phyloP scores from a whole-genome alignment of 1,140 invertebrate genomes.

The Calycopis cecrops region DNA sequence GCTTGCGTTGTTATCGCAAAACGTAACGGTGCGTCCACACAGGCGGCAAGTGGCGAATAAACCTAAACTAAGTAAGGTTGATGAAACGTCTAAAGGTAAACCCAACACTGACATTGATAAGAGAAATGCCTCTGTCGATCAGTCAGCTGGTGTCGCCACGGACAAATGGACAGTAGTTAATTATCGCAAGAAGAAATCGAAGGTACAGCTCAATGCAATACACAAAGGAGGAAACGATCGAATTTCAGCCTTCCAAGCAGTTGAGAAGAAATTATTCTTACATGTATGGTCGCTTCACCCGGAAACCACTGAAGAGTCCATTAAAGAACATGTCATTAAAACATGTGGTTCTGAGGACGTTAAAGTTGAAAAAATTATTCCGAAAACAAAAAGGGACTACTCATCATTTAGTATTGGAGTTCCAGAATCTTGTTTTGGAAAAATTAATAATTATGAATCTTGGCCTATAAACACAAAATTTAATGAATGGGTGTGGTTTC shows the following conservation, averaged over 20 bases:
- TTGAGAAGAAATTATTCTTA: slow-evolving; percentile 18
- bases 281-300: slow-evolving; percentile 20
- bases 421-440: not conserved
- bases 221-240: slow-evolving; percentile 8
- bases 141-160: too few relatives aligned
- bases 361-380: too few relatives aligned
- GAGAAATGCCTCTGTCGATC: too few relatives aligned
- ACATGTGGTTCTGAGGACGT: not conserved
- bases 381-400: not conserved
- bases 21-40: too few relatives aligned
- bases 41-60: too few relatives aligned
- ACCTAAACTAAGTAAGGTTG: too few relatives aligned
- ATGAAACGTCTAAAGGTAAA: too few relatives aligned
- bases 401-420: not conserved
- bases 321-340: slow-evolving; percentile 12
- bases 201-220: too few relatives aligned
- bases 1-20: too few relatives aligned
- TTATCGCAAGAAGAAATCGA: too few relatives aligned
- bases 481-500: slow-evolving; percentile 1
- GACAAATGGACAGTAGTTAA: too few relatives aligned
- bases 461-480: not conserved
- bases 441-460: not conserved
- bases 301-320: slow-evolving; percentile 8
- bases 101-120: too few relatives aligned
- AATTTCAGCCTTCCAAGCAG: slow-evolving; percentile 11